A percentile compares a stretch with the other conserved stretches of the same genome.
Evolutionary conservation across 2,113 vertebrate species (phyloP).

Genomic region (Rhea americana): DNA sequence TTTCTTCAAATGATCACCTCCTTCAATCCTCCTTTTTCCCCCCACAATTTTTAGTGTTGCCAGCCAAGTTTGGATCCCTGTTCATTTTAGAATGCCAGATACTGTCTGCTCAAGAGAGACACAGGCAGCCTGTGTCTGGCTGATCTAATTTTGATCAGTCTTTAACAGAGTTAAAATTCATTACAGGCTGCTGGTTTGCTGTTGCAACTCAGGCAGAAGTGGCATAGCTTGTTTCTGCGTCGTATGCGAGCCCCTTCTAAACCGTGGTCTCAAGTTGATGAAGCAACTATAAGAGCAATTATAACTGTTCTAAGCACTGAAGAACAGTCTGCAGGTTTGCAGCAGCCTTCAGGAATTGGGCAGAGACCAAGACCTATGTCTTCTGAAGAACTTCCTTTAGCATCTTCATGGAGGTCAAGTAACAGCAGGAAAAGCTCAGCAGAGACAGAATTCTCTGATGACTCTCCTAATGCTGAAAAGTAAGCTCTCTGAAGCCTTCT

Average conservation of each 20-base stretch:
- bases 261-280: constrained; percentile 87
- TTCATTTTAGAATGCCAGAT: background rate
- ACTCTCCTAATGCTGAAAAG: constrained; percentile 75
- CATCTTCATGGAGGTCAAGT: constrained; percentile 72
- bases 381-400: constrained; percentile 77
- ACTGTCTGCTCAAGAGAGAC: background rate
- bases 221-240: constrained; percentile 89
- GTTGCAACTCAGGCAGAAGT: constrained; percentile 90
- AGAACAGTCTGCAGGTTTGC: constrained; percentile 86
- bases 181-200: constrained; percentile 85
- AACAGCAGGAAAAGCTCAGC: constrained; percentile 71
- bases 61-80: background rate
- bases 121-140: fast-evolving
- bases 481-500: constrained; percentile 48
- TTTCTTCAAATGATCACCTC: background rate
- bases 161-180: constrained; percentile 38
- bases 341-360: constrained; percentile 93
- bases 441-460: constrained; percentile 74
- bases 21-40: fast-evolving
- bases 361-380: constrained; percentile 88
- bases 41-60: background rate
- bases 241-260: constrained; percentile 88
- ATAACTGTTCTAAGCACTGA: constrained; percentile 85
- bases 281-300: constrained; percentile 83
- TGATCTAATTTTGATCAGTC: background rate